These are phyloP conservation scores for Leptopilina syphax DNA, from an alignment of 2,888 invertebrate species.

Conservation along the genomic window DNA sequence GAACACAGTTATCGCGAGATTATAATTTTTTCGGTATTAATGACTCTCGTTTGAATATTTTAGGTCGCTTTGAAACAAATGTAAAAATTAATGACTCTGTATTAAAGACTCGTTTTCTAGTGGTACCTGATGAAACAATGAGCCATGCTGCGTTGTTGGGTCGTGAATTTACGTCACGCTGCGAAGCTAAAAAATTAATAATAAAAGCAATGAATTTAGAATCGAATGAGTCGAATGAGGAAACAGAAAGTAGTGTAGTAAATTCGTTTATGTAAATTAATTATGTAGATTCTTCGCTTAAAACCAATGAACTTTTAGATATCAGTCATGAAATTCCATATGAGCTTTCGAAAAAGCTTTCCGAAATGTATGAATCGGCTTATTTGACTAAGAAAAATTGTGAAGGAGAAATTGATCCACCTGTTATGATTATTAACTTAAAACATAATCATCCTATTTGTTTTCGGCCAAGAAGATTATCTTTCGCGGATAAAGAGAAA, in stretches of 20 bases:
- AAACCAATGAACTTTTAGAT: neutral
- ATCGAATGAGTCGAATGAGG: neutral
- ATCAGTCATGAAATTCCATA: neutral
- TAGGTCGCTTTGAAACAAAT: too few relatives aligned
- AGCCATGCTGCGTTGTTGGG: too few relatives aligned
- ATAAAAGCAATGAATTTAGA: too few relatives aligned
- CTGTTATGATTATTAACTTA: neutral
- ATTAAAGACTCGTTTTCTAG: too few relatives aligned
- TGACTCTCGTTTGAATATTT: too few relatives aligned
- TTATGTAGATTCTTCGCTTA: neutral
- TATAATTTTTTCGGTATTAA: too few relatives aligned
- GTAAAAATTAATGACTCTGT: too few relatives aligned
- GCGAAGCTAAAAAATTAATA: too few relatives aligned
- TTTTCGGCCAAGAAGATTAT: conserved; percentile 36
- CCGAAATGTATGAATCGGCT: neutral
- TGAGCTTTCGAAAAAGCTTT: neutral
- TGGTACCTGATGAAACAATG: too few relatives aligned
- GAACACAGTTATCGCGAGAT: too few relatives aligned
- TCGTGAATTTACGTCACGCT: too few relatives aligned
- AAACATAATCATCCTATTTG: neutral
- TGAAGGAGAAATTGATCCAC: neutral
- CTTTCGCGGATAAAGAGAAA: conserved; percentile 42
- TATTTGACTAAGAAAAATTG: neutral
- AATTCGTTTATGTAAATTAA: neutral
- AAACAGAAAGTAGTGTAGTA: too few relatives aligned